Conservation (phyloP, 2,888 invertebrate genomes). For the Plebejus melissa region DNA sequence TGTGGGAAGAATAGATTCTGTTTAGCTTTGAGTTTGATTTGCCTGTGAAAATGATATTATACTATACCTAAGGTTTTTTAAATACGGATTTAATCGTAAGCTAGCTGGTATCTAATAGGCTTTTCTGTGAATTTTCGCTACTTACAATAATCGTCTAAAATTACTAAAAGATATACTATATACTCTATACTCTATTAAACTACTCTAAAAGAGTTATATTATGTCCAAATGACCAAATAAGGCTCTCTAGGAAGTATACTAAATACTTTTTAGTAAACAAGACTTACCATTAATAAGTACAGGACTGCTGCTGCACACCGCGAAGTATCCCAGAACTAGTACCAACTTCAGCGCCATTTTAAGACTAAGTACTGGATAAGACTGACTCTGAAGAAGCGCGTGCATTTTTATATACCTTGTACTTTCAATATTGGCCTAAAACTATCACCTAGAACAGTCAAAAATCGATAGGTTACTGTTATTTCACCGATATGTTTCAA, state of each 20-base stretch:
- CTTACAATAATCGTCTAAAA: no score
- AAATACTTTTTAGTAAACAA: no score
- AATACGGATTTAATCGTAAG: no score
- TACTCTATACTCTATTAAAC: no score
- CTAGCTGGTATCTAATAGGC: no score
- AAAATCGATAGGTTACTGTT: conserved; percentile 65
- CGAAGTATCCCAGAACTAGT: conserved; percentile 56
- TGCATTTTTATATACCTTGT: conserved; percentile 3
- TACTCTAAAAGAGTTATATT: no score
- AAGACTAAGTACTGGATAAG: background rate
- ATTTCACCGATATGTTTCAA: conserved; percentile 45
- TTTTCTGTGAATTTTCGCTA: no score
- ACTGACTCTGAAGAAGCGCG: conserved; percentile 51
- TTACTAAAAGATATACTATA: no score
- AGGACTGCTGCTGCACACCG: conserved; percentile 59
- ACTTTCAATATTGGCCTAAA: conserved; percentile 57
- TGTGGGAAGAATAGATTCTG: conserved; percentile 36
- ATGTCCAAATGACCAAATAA: no score
- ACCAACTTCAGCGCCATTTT: conserved; percentile 64
- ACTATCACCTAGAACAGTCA: conserved; percentile 62
- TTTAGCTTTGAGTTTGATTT: background rate
- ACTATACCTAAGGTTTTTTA: no score
- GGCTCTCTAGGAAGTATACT: no score
- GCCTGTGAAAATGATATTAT: no score
- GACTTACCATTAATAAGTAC: conserved; percentile 58